Evolutionary conservation across 2,797 vertebrate genomes (phyloP).

Genomic region (Xenopus petersii): DNA sequence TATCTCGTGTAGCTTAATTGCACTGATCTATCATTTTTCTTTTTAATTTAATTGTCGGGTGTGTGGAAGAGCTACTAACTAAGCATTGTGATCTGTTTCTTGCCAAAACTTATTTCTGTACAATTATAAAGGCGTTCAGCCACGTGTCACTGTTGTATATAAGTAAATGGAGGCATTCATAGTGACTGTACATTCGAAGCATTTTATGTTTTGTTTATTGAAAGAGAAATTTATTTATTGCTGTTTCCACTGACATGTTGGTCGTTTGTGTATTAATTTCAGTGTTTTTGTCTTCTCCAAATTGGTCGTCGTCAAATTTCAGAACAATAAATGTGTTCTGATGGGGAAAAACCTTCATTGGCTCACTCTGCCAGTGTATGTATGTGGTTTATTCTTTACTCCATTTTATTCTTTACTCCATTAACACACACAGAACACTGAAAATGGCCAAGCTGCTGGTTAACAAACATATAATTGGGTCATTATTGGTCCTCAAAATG

Average conservation of each 20-base stretch:
- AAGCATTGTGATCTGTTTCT: constrained; percentile 3
- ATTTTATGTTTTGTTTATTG: not conserved
- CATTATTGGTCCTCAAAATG: too few species aligned
- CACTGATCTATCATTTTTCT: constrained; percentile 21
- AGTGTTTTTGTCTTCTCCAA: too few species aligned
- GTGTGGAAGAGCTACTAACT: constrained; percentile 2
- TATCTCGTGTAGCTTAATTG: constrained; percentile 29
- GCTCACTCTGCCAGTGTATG: not conserved
- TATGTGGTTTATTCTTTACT: too few species aligned
- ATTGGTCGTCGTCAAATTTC: too few species aligned
- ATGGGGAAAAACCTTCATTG: too few species aligned
- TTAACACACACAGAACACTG: too few species aligned
- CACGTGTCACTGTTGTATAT: not conserved
- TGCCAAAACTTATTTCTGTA: constrained; percentile 16
- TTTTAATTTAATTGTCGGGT: not conserved
- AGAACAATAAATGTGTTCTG: too few species aligned
- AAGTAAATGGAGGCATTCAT: not conserved
- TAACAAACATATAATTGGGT: too few species aligned
- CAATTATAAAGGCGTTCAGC: not conserved
- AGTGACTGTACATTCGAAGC: not conserved
- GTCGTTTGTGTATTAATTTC: too few species aligned
- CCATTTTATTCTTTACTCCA: too few species aligned
- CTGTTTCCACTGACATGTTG: not conserved
- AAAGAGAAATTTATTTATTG: not conserved
- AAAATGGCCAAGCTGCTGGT: too few species aligned